These are phyloP conservation scores for Stylophora pistillata DNA, from an alignment of 64 coral and sea anemone genomes.

Conservation along the genomic window DNA sequence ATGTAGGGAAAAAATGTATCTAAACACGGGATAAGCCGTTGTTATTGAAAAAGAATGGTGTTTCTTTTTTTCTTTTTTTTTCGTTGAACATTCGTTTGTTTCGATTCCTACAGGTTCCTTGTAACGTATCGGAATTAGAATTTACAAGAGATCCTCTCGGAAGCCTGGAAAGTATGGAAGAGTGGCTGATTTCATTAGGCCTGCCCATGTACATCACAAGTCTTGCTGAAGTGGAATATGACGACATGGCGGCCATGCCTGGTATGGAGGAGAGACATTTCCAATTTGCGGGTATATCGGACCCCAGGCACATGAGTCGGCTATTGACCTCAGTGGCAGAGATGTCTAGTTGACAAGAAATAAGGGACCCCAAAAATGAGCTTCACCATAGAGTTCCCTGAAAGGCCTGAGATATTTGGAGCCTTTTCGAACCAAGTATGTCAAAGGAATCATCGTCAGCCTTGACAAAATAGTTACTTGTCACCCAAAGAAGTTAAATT, in stretches of 20 bases:
- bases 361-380: not conserved
- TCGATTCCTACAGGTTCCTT: slow-evolving; percentile 53
- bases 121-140: slow-evolving; percentile 55
- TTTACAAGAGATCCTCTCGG: slow-evolving; percentile 61
- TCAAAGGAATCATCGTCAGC: not conserved
- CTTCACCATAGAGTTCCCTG: not conserved
- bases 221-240: slow-evolving; percentile 80
- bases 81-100: not conserved
- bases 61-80: too few relatives aligned
- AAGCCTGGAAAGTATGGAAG: slow-evolving; percentile 60
- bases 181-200: slow-evolving; percentile 87
- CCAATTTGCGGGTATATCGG: slow-evolving; percentile 79
- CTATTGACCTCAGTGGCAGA: slow-evolving; percentile 70
- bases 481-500: not conserved
- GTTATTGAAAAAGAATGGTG: too few relatives aligned
- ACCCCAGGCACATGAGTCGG: slow-evolving; percentile 82
- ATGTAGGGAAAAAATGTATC: too few relatives aligned
- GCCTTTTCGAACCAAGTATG: not conserved
- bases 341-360: slow-evolving; percentile 51
- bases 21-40: too few relatives aligned
- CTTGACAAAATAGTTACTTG: not conserved
- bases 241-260: slow-evolving; percentile 82
- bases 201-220: slow-evolving; percentile 89
- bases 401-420: not conserved
- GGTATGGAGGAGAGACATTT: slow-evolving; percentile 83